These are phyloP conservation scores for Lepus timidus DNA, from an alignment of 2,113 vertebrate species.

Conservation along the genomic window DNA sequence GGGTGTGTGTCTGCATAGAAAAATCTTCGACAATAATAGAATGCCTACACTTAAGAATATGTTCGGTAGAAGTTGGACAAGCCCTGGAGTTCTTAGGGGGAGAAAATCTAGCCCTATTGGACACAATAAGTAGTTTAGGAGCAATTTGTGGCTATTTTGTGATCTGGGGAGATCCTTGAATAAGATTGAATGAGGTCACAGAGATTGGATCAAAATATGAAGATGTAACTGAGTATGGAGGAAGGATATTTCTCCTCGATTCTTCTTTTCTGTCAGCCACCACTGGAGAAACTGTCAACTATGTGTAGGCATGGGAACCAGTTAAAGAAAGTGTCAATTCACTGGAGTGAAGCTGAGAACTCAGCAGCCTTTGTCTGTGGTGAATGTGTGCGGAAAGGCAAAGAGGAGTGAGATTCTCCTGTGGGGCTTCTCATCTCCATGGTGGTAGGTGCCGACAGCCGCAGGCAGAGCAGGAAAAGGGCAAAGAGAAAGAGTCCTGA, in stretches of 20 bases:
- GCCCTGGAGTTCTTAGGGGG: neutral
- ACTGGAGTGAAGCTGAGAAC: slow-evolving; percentile 55
- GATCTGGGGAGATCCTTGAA: neutral
- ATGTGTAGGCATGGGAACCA: slow-evolving; percentile 80
- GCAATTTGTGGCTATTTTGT: neutral
- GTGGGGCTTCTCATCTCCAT: slow-evolving; percentile 77
- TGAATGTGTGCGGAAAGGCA: slow-evolving; percentile 80
- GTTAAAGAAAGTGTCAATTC: slow-evolving; percentile 81
- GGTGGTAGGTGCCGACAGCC: slow-evolving; percentile 58
- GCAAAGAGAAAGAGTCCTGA: neutral
- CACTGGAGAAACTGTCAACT: slow-evolving; percentile 62
- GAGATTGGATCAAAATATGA: neutral
- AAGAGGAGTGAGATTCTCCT: slow-evolving; percentile 72
- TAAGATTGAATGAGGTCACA: neutral
- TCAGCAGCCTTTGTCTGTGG: slow-evolving; percentile 75
- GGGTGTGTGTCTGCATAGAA: slow-evolving; percentile 58
- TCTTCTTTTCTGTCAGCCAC: slow-evolving; percentile 48
- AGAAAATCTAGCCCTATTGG: neutral
- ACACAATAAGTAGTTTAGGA: neutral
- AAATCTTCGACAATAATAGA: neutral
- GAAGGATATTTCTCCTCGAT: slow-evolving; percentile 37
- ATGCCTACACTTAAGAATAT: neutral
- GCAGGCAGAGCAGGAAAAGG: neutral
- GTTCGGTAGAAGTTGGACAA: neutral
- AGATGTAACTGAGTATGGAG: neutral